Base-by-base conservation (phyloP, 2,888 invertebrate genomes). In the Fabriciana adippe region DNA sequence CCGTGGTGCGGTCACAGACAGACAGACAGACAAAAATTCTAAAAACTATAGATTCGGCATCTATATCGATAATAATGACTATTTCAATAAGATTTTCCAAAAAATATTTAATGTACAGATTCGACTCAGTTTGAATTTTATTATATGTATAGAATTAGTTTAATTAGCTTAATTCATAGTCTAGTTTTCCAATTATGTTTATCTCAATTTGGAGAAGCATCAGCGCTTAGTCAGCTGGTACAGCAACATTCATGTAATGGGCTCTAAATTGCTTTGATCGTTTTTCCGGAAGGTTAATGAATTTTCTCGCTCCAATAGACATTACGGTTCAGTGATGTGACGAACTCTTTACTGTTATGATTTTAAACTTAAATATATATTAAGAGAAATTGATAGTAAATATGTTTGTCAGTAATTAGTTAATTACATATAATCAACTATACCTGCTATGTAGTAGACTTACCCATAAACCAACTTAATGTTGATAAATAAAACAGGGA, bases 181-280 rank as follows among this genome's bases (percentile, higher is more conserved):
- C n/a, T 35, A 18, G 61, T 31, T 18, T 31, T 51, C 50, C 31
- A 47, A 53, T 54, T n/a, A 48, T 59, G 48, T 66, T 66, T 66
- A 68, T 66, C 68, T 64, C 55, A 60, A 68, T 66, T 68, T 55
- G 41, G 64, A 63, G 60, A 55, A 71, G 68, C 66, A 51, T 54
- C 64, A 66, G 55, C 64, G 67, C 69, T 68, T 67, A 69, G 67
- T 67, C 66, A 56, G 60, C 60, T 57, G 55, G 65, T 60, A 68
- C 59, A 68, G 75, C 78, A 81, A 79, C 81, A 83, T 83, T 84
- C 76, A 78, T 79, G 81, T 86, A 84, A 87, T 84, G 79, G 81
- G 77, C 79, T 86, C 85, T 84, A 86, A 87, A 89, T 89, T 86
- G 86, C 91, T 92, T 92, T 92, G 91, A 92, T 92, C 91, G 84